Evolutionary conservation across 2,113 vertebrate genomes (phyloP).

Genomic region (Bucco capensis): DNA sequence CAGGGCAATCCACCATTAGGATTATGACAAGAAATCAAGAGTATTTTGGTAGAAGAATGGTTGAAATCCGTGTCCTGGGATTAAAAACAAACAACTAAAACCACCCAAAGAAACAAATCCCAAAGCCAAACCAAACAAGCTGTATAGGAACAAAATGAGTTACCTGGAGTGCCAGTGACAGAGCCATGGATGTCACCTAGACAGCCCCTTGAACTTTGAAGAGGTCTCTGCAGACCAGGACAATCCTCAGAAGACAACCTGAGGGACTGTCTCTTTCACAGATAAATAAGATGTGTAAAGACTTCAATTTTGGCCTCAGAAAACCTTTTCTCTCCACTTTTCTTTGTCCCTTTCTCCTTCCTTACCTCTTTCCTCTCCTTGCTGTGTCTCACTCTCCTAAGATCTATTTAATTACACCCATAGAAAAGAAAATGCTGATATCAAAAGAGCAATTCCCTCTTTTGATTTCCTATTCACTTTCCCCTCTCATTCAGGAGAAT

Average conservation of each 20-base stretch:
- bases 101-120: too few species aligned
- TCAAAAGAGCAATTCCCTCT: constrained; percentile 66
- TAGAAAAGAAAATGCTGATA: constrained; percentile 61
- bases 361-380: constrained; percentile 22
- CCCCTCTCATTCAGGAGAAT: constrained; percentile 62
- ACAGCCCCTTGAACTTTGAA: too few species aligned
- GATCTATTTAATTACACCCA: constrained; percentile 66
- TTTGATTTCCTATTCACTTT: constrained; percentile 69
- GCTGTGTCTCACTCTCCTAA: constrained; percentile 50
- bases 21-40: background rate
- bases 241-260: background rate
- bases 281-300: constrained; percentile 3
- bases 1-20: background rate
- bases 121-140: too few species aligned
- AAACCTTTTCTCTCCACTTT: background rate
- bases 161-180: background rate
- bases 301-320: constrained; percentile 40
- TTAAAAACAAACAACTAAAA: background rate
- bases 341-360: constrained; percentile 34
- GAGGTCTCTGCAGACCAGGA: background rate
- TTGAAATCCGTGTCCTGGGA: background rate
- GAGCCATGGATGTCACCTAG: background rate
- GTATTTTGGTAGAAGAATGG: background rate
- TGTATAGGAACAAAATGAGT: background rate
- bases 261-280: background rate